Evolutionary conservation across 2,888 invertebrate species (phyloP), one percentile per base, ranked within the genome.

Genomic region (Rotaria socialis): DNA sequence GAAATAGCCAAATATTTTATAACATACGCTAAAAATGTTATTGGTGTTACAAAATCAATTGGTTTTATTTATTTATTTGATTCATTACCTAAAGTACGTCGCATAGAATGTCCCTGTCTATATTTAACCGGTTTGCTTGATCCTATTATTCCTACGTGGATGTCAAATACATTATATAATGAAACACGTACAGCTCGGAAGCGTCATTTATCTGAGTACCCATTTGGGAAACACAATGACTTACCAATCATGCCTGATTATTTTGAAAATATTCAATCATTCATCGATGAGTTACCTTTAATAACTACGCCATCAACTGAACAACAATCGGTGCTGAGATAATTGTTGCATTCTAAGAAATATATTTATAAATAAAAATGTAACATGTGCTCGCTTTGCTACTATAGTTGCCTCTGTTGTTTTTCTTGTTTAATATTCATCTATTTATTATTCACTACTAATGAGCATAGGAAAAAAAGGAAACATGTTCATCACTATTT

Each of bases 1-100:
- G 95, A 95, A 88, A 96, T 97, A 94, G 96, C 96, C 27, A 93
- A 94, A 89, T 94, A 94, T 87, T 93, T 97, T 88, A 93, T 96
- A 55, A 19, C 55, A 84, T 52, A 84, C 19, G 84, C 84, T 22
- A 52, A 84, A 84, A 56, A 22, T 84, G 84, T 52, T 27, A 47
- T 80, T 24, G 43, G 22, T n/a, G 24, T 80, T 4, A 47, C 80
- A n/a, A 80, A 80, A 80, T 67, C 67, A 5, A 35, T 67, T 67
- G 67, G 67, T 19, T 67, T 67, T 67, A 35, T 67, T 67, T 67
- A 67, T 80, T 14, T 80, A 11, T 84, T 84, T 19, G 52, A 52
- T 56, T 84, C 55, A 24, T 47, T 84, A 84, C 35, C 55, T 11
- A 84, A 84, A 84, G 84, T 47, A 84, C 47, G 22, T 24, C 16